These are phyloP conservation scores for Athripsodes cinereus DNA, from an alignment of 2,888 invertebrate species.

Conservation along the genomic window DNA sequence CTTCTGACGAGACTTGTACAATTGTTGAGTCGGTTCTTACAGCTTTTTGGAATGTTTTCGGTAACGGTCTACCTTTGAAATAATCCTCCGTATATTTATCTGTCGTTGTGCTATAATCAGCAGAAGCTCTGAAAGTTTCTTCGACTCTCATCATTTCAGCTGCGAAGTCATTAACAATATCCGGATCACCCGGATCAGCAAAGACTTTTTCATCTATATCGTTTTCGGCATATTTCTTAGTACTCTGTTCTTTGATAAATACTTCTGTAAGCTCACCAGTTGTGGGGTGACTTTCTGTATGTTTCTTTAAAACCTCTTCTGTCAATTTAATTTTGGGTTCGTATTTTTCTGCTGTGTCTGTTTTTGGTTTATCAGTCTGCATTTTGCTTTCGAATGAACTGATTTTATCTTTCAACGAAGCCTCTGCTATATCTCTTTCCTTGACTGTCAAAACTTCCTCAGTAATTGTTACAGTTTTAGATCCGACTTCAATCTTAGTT, in stretches of 20 bases:
- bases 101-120: slow-evolving; percentile 21
- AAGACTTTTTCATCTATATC: slow-evolving; percentile 14
- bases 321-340: slow-evolving; percentile 42
- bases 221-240: slow-evolving; percentile 3
- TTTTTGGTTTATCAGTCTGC: slow-evolving; percentile 36
- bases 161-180: slow-evolving; percentile 24
- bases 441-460: slow-evolving; percentile 43
- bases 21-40: slow-evolving; percentile 49
- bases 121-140: slow-evolving; percentile 25
- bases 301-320: slow-evolving; percentile 49
- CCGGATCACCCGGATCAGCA: slow-evolving; percentile 23
- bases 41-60: slow-evolving; percentile 40
- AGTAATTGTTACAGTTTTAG: slow-evolving; percentile 34
- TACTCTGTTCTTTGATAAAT: slow-evolving; percentile 44
- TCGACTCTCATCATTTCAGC: slow-evolving; percentile 26
- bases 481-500: slow-evolving; percentile 31
- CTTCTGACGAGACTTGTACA: slow-evolving; percentile 49
- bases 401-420: slow-evolving; percentile 43
- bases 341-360: slow-evolving; percentile 39
- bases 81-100: slow-evolving; percentile 26
- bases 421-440: slow-evolving; percentile 48
- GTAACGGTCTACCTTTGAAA: slow-evolving; percentile 36
- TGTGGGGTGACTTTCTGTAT: slow-evolving; percentile 46
- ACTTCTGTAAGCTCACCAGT: slow-evolving; percentile 48
- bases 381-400: slow-evolving; percentile 48